These are phyloP conservation scores for Lates calcarifer DNA, from an alignment of 2,113 vertebrate species.

Conservation along the genomic window DNA sequence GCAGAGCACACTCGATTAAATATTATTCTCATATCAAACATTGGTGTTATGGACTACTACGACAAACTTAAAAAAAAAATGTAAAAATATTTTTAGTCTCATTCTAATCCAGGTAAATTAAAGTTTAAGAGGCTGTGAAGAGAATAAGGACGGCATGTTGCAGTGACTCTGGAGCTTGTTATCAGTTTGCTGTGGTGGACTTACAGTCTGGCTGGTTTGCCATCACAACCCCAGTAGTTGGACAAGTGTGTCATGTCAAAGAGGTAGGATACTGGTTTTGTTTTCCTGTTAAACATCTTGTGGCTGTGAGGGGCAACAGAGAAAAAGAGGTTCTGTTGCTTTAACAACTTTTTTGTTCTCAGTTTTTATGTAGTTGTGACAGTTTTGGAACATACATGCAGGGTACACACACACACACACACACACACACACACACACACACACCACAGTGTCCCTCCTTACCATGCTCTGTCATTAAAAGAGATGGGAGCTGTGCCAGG, in stretches of 20 bases:
- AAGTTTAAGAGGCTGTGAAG: neutral
- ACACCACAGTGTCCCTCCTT: constrained; percentile 53
- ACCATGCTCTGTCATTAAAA: constrained; percentile 94
- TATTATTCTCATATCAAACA: neutral
- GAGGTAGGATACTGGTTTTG: constrained; percentile 89
- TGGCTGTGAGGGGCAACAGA: constrained; percentile 78
- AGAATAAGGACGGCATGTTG: neutral
- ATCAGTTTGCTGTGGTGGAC: constrained; percentile 47
- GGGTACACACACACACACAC: no score
- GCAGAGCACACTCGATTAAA: constrained; percentile 6
- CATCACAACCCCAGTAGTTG: constrained; percentile 93
- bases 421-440: no score
- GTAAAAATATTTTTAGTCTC: neutral
- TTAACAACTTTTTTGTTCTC: neutral
- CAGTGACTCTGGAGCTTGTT: neutral
- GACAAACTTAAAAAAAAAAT: neutral
- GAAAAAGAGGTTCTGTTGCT: neutral
- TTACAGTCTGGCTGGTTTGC: constrained; percentile 87
- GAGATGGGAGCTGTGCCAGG: constrained; percentile 93
- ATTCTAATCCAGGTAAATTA: neutral
- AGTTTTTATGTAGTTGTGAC: neutral
- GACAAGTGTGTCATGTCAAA: constrained; percentile 89
- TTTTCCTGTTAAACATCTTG: constrained; percentile 93
- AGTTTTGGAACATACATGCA: neutral
- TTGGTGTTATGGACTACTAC: no score